Percentiles rank a stretch among this genome's conserved stretches.
phyloP scores from a whole-genome alignment of 2,888 invertebrate species.

The Idaea dimidiata region DNA sequence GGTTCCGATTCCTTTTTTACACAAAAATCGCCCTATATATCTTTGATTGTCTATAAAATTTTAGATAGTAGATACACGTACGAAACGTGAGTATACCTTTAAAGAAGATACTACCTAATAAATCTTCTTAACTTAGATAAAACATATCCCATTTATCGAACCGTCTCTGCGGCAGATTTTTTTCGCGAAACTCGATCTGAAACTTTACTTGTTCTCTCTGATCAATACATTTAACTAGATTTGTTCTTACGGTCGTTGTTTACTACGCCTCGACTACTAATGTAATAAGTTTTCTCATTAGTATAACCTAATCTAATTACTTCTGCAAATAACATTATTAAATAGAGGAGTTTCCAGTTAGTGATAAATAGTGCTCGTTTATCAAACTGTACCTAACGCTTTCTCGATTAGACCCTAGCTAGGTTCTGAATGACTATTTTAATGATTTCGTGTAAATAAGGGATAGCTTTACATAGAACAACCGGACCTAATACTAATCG shows the following conservation, averaged over 20 bases:
- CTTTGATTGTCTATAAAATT: not conserved
- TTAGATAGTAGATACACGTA: not conserved
- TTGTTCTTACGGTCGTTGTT: not conserved
- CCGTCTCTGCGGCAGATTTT: not conserved
- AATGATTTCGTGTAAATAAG: not conserved
- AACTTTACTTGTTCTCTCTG: not conserved
- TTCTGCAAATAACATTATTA: not conserved
- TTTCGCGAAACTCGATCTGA: not conserved
- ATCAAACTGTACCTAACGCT: constrained; percentile 17
- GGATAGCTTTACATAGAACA: not conserved
- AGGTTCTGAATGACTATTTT: not conserved
- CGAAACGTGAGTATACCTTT: not conserved
- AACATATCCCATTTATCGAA: not conserved
- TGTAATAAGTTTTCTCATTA: not conserved
- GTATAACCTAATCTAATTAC: not conserved
- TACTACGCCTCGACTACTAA: not conserved
- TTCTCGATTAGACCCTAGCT: not conserved
- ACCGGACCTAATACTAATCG: no score
- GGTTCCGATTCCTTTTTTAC: no score
- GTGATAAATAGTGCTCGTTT: constrained; percentile 28
- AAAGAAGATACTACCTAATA: not conserved
- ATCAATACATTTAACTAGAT: not conserved
- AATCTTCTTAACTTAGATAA: constrained; percentile 4
- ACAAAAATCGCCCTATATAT: not conserved
- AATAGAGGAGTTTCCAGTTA: constrained; percentile 1